These are phyloP conservation scores for Lerema accius DNA, from an alignment of 1,140 invertebrate species.

Conservation along the genomic window DNA sequence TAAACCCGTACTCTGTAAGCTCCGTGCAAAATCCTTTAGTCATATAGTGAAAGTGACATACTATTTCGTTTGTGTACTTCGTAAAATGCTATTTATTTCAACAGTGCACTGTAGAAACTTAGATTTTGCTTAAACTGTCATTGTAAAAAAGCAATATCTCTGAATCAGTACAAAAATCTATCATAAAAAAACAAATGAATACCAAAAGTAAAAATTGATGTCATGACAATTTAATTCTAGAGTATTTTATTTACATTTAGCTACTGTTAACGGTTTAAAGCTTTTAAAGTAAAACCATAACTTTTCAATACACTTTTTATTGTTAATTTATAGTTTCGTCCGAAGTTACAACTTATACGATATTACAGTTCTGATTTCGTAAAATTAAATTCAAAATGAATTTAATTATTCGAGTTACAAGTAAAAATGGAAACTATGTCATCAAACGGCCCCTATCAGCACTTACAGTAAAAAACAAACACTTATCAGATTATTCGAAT, in stretches of 20 bases:
- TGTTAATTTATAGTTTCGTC: no score
- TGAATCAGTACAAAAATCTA: not conserved
- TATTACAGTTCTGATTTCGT: no score
- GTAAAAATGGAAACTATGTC: no score
- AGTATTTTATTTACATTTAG: not conserved
- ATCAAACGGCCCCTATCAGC: no score
- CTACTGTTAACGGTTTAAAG: no score
- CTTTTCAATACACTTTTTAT: no score
- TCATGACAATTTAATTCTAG: not conserved
- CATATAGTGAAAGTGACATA: constrained; percentile 38
- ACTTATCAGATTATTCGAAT: no score
- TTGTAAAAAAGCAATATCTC: not conserved
- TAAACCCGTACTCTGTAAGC: constrained; percentile 8
- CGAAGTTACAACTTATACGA: no score
- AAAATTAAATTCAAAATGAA: no score
- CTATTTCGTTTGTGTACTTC: constrained; percentile 33
- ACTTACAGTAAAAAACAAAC: no score
- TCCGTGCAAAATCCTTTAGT: constrained; percentile 36
- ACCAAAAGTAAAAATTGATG: not conserved
- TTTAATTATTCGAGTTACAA: no score
- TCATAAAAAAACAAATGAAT: not conserved
- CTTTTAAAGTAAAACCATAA: not conserved
- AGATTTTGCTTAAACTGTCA: not conserved
- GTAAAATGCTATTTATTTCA: constrained; percentile 4
- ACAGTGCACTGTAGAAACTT: not conserved